Conservation (phyloP, 2,113 vertebrate genomes). For the Melanocharis versteri region DNA sequence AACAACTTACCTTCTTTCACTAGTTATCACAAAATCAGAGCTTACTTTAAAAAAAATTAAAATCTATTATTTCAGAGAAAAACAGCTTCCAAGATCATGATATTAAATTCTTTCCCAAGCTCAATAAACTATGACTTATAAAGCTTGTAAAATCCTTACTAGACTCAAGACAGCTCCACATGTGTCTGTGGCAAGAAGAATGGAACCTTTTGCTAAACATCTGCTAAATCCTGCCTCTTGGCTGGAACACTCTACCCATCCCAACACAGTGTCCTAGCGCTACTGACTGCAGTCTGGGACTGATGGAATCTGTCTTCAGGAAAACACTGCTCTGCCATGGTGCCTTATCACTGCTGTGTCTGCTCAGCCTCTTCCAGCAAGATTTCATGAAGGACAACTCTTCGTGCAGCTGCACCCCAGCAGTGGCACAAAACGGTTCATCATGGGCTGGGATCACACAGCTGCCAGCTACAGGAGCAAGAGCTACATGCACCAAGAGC, state of each 20-base stretch:
- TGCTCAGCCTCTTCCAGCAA: neutral
- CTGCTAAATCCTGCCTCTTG: constrained; percentile 69
- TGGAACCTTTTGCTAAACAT: constrained; percentile 76
- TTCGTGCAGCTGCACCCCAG: neutral
- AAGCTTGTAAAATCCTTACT: constrained; percentile 76
- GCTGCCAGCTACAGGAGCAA: neutral
- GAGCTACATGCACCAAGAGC: neutral
- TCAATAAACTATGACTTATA: constrained; percentile 76
- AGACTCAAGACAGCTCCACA: constrained; percentile 72
- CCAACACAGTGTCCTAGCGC: neutral
- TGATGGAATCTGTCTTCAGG: neutral
- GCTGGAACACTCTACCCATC: constrained; percentile 44
- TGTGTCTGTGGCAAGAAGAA: constrained; percentile 72
- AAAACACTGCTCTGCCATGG: neutral
- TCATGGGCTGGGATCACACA: neutral
- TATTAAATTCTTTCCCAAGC: constrained; percentile 74
- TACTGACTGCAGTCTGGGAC: neutral
- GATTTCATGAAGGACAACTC: neutral
- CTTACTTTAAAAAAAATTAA: constrained; percentile 30
- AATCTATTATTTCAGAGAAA: constrained; percentile 13
- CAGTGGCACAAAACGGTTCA: neutral
- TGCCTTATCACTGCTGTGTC: neutral
- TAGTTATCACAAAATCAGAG: neutral
- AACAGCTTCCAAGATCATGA: constrained; percentile 56
- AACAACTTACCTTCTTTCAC: neutral